Conservation (phyloP, 2,888 invertebrate species). For the Xestia sexstrigata region DNA sequence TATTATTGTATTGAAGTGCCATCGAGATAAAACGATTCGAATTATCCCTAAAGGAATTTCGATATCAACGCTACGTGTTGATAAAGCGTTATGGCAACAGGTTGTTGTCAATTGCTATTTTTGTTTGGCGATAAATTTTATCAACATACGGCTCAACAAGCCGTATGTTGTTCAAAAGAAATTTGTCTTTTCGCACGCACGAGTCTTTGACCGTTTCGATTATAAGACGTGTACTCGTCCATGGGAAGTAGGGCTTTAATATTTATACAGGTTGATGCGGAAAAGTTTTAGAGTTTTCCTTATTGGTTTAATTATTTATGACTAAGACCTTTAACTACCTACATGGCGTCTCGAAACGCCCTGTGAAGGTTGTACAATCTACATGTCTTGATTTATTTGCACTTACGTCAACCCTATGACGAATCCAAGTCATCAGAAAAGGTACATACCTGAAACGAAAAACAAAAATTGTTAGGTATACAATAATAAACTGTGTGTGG, state of each 20-base stretch:
- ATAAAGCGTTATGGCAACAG: constrained; percentile 74
- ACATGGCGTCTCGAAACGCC: constrained; percentile 33
- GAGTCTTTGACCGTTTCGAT: constrained; percentile 16
- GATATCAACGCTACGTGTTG: constrained; percentile 69
- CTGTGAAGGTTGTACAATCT: constrained; percentile 42
- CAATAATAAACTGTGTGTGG: not conserved
- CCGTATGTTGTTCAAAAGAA: constrained; percentile 31
- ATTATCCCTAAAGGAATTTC: constrained; percentile 75
- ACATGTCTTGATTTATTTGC: constrained; percentile 35
- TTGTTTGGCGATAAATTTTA: constrained; percentile 68
- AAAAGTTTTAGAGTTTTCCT: constrained; percentile 44
- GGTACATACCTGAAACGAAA: constrained; percentile 67
- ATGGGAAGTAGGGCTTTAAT: constrained; percentile 11
- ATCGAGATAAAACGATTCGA: constrained; percentile 67
- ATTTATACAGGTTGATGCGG: constrained; percentile 28
- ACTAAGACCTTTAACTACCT: constrained; percentile 41
- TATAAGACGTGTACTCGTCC: not conserved
- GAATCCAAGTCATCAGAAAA: constrained; percentile 40
- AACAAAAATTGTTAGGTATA: constrained; percentile 30
- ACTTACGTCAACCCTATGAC: constrained; percentile 61
- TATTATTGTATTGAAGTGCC: constrained; percentile 60
- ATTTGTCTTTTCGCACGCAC: constrained; percentile 20
- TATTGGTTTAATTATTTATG: constrained; percentile 44
- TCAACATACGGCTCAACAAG: constrained; percentile 49
- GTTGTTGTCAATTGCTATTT: constrained; percentile 73